phyloP scores from a whole-genome alignment of 1,140 invertebrate species.

The Atta texana region DNA sequence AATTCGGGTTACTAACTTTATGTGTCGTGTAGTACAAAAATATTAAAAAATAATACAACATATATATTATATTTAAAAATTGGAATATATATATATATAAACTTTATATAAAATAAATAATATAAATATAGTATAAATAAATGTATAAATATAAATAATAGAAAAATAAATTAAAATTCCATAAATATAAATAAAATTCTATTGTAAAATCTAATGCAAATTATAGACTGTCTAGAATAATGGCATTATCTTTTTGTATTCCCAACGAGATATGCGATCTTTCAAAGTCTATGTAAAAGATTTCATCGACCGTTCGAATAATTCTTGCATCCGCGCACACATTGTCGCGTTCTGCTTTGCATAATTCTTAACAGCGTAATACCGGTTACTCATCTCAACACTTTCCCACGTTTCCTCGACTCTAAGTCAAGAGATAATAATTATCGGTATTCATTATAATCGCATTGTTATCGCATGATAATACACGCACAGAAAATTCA shows the following conservation, averaged over 20 bases:
- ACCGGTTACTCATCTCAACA: slow-evolving; percentile 57
- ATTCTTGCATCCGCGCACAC: slow-evolving; percentile 18
- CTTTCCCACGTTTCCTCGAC: slow-evolving; percentile 68
- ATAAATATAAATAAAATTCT: neutral
- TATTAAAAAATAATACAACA: neutral
- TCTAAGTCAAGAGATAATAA: slow-evolving; percentile 46
- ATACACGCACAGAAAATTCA: slow-evolving; percentile 5
- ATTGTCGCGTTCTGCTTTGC: slow-evolving; percentile 37
- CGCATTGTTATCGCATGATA: slow-evolving; percentile 30
- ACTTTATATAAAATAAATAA: no score
- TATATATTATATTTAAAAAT: neutral
- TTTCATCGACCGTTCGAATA: slow-evolving; percentile 13
- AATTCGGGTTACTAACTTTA: neutral
- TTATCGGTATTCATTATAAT: slow-evolving; percentile 45
- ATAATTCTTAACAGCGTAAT: slow-evolving; percentile 61
- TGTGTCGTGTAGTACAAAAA: neutral
- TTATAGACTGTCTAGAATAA: neutral
- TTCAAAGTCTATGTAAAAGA: slow-evolving; percentile 1
- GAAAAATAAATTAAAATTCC: neutral
- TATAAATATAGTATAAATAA: neutral
- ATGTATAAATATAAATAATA: neutral
- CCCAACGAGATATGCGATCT: neutral
- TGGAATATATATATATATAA: neutral
- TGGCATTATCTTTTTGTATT: neutral
- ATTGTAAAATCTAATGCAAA: neutral